Conservation (phyloP, 2,797 vertebrate species). For the Kryptopterus vitreolus region DNA sequence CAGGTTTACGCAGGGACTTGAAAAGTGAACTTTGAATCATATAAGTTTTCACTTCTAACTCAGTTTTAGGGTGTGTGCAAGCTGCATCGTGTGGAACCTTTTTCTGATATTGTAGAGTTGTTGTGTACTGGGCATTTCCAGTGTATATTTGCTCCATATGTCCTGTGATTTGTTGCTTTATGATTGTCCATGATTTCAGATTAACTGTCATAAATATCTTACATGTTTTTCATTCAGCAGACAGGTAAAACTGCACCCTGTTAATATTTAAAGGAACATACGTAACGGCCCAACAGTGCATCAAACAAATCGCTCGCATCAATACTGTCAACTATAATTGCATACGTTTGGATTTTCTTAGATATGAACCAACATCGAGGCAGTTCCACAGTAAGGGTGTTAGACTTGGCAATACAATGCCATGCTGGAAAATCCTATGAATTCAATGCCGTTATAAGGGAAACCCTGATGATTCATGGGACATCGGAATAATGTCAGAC, state of each 20-base stretch:
- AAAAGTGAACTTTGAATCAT: no score
- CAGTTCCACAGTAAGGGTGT: not conserved
- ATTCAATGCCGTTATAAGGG: not conserved
- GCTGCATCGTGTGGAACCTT: not conserved
- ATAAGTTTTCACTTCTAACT: no score
- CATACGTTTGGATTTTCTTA: no score
- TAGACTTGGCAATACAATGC: not conserved
- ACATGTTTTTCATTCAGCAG: not conserved
- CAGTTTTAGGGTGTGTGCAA: not conserved
- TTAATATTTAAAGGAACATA: not conserved
- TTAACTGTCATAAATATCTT: not conserved
- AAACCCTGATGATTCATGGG: conserved; percentile 24
- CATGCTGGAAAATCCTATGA: not conserved
- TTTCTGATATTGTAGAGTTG: not conserved
- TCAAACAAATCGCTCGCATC: not conserved
- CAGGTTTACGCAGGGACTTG: not conserved
- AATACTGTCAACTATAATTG: not conserved
- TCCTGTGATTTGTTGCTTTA: not conserved
- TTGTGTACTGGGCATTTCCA: no score
- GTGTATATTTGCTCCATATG: not conserved
- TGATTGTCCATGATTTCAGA: not conserved
- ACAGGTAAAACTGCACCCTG: not conserved
- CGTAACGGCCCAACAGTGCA: not conserved
- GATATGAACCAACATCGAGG: not conserved
- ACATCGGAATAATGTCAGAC: not conserved